Conservation (phyloP, 2,888 invertebrate species). For the Dryococelus australis region DNA sequence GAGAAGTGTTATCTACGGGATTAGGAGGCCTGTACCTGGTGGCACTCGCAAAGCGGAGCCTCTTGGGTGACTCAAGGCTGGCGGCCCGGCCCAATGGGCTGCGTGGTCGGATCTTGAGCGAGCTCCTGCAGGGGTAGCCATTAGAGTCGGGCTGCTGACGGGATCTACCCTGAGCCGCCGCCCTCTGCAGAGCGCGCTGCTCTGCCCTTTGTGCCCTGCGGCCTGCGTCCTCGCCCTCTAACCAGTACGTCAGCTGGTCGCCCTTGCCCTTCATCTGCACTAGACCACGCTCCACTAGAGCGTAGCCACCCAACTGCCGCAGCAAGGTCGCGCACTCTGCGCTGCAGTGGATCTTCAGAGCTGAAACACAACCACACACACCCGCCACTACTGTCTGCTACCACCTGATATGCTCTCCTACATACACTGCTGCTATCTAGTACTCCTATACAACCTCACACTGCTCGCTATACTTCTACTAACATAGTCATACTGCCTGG, state of each 20-base stretch:
- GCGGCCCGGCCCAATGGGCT: conserved; percentile 67
- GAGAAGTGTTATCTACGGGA: no score
- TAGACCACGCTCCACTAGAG: conserved; percentile 76
- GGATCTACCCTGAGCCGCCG: conserved; percentile 51
- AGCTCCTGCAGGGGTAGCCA: conserved; percentile 55
- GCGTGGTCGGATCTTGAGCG: conserved; percentile 49
- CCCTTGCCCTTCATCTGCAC: conserved; percentile 86
- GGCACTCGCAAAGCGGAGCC: conserved; percentile 78
- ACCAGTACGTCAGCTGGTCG: conserved; percentile 83
- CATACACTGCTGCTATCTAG: background rate
- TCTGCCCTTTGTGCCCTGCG: conserved; percentile 65
- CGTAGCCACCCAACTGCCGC: conserved; percentile 77
- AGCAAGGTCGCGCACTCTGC: conserved; percentile 73
- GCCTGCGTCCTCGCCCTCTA: conserved; percentile 75
- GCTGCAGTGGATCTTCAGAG: conserved; percentile 85
- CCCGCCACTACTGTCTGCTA: background rate
- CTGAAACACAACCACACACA: conserved; percentile 58
- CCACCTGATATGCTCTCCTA: background rate
- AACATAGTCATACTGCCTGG: no score
- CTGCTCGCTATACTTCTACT: no score
- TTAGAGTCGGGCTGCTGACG: conserved; percentile 48
- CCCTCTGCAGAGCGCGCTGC: conserved; percentile 62
- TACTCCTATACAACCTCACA: no score
- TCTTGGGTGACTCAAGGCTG: conserved; percentile 85
- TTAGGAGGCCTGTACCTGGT: conserved; percentile 61